These are phyloP conservation scores for Sthenelais limicola DNA, from an alignment of 2,888 invertebrate genomes.

Conservation along the genomic window DNA sequence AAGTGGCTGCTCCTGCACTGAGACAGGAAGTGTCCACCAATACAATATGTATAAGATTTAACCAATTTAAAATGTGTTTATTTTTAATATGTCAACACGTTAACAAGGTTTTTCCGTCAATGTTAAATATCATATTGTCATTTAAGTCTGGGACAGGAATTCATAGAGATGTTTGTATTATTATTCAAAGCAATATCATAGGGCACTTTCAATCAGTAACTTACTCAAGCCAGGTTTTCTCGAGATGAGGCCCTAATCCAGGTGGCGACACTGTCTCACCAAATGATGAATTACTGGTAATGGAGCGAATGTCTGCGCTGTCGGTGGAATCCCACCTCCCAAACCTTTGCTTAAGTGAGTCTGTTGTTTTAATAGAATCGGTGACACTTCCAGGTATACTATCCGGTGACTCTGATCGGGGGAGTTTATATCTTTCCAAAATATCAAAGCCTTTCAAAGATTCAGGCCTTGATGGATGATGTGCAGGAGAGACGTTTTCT, in stretches of 20 bases:
- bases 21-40: background rate
- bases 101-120: too few relatives aligned
- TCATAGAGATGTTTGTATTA: too few relatives aligned
- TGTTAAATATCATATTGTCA: too few relatives aligned
- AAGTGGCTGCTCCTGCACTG: background rate
- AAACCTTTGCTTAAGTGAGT: conserved; percentile 24
- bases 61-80: background rate
- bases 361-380: conserved; percentile 9
- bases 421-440: background rate
- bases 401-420: conserved; percentile 21
- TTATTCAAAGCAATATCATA: too few relatives aligned
- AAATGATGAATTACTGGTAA: conserved; percentile 20
- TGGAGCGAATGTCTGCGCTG: conserved; percentile 14
- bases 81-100: too few relatives aligned
- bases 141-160: too few relatives aligned
- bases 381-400: conserved; percentile 20
- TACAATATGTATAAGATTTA: background rate
- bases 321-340: conserved; percentile 22
- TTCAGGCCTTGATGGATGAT: conserved; percentile 4
- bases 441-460: conserved; percentile 21
- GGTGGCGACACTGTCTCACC: conserved; percentile 13
- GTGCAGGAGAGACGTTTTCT: background rate
- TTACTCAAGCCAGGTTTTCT: too few relatives aligned
- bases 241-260: too few relatives aligned
- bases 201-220: too few relatives aligned